Conservation (phyloP, 2,888 invertebrate genomes). For the Drosophila merina region DNA sequence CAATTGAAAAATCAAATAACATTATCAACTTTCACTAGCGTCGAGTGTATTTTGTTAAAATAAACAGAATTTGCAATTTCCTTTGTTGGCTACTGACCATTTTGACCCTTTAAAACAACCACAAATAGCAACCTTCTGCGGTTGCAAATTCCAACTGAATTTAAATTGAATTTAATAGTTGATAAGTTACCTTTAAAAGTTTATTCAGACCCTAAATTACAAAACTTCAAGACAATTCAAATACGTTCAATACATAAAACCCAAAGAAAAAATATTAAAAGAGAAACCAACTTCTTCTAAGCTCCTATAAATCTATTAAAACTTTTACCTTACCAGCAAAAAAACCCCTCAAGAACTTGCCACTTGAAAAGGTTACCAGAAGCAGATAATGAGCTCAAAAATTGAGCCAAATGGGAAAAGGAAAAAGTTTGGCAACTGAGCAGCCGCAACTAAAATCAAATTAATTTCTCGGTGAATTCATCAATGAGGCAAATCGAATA, state of each 20-base stretch:
- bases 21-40: conserved; percentile 5
- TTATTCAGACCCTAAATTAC: neutral
- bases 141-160: conserved; percentile 11
- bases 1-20: conserved; percentile 27
- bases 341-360: conserved; percentile 10
- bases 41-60: conserved; percentile 1
- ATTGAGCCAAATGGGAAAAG: conserved; percentile 30
- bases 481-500: conserved; percentile 31
- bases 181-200: neutral
- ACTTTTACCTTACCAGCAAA: conserved; percentile 25
- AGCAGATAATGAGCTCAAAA: conserved; percentile 51
- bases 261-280: neutral
- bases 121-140: neutral
- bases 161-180: conserved; percentile 35
- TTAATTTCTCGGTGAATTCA: conserved; percentile 32
- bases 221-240: neutral
- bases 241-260: conserved; percentile 1
- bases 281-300: conserved; percentile 5
- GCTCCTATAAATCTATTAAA: conserved; percentile 38
- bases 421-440: conserved; percentile 51
- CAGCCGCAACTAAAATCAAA: conserved; percentile 27
- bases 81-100: conserved; percentile 6
- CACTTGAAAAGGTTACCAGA: conserved; percentile 40
- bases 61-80: conserved; percentile 19
- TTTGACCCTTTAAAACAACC: neutral